phyloP scores from a whole-genome alignment of 2,888 invertebrate species.

The Amphipoea lucens region DNA sequence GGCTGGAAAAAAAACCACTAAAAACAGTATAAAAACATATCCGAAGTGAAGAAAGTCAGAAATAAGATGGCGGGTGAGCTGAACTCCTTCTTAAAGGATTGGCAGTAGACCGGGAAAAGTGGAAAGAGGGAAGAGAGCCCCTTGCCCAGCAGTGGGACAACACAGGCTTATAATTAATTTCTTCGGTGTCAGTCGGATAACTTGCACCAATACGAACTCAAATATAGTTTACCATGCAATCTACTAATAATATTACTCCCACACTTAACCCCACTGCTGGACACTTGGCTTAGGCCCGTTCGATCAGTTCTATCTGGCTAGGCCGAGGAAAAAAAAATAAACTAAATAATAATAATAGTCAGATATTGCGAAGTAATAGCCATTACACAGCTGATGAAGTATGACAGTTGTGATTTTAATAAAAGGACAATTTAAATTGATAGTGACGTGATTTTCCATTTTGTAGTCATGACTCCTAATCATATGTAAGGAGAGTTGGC shows the following conservation, averaged over 20 bases:
- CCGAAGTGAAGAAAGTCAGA: background rate
- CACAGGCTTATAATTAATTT: background rate
- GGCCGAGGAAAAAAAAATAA: too few relatives aligned
- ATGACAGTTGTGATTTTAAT: background rate
- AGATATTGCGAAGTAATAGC: background rate
- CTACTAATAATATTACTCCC: background rate
- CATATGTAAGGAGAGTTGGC: slow-evolving; percentile 67
- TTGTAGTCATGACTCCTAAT: slow-evolving; percentile 35
- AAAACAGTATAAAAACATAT: background rate
- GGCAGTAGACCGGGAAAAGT: background rate
- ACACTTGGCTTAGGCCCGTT: too few relatives aligned
- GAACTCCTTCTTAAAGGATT: background rate
- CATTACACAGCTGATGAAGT: background rate
- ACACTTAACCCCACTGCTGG: background rate
- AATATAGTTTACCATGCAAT: background rate
- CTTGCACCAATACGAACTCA: background rate
- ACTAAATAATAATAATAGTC: too few relatives aligned
- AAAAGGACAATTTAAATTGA: background rate
- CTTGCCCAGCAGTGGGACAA: background rate
- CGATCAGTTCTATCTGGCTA: too few relatives aligned
- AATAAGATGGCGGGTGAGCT: background rate
- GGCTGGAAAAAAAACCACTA: background rate
- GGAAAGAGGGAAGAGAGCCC: background rate
- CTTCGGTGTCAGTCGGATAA: background rate
- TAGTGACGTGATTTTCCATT: background rate